phyloP scores from a whole-genome alignment of 2,797 vertebrate genomes.

The Spea hammondii region DNA sequence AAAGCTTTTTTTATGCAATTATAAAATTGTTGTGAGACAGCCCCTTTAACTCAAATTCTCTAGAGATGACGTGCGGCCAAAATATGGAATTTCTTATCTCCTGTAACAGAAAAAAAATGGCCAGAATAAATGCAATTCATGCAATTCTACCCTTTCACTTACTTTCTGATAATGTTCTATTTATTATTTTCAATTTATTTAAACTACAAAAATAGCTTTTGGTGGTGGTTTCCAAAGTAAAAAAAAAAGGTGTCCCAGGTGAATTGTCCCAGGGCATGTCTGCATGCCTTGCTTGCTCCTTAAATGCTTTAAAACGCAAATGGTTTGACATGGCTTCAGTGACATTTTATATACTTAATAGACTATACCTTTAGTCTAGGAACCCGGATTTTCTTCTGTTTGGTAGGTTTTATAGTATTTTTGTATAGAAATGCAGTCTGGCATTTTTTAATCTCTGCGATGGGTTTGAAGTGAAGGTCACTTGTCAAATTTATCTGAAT shows the following conservation, averaged over 20 bases:
- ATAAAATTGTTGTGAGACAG: too few species aligned
- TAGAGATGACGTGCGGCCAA: too few species aligned
- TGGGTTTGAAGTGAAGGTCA: constrained; percentile 52
- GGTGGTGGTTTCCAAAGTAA: constrained; percentile 54
- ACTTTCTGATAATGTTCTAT: too few species aligned
- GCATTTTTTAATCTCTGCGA: constrained; percentile 22
- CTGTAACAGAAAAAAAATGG: too few species aligned
- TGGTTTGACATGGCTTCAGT: constrained; percentile 52
- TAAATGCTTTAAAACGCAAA: constrained; percentile 52
- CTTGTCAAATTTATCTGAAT: constrained; percentile 55
- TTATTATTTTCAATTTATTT: constrained; percentile 23
- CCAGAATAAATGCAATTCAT: background rate
- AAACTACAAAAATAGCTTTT: constrained; percentile 37
- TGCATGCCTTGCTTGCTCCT: constrained; percentile 52
- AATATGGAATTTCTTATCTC: too few species aligned
- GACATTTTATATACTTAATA: constrained; percentile 56
- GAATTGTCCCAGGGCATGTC: constrained; percentile 58
- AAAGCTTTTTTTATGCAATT: too few species aligned
- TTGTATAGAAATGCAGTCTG: constrained; percentile 50
- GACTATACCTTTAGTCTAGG: constrained; percentile 47
- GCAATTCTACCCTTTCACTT: background rate
- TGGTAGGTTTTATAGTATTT: constrained; percentile 32
- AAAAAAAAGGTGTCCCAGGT: constrained; percentile 45
- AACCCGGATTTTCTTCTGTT: constrained; percentile 27
- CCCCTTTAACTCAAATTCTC: too few species aligned